Evolutionary conservation across 1,140 invertebrate genomes (phyloP), one percentile per base, ranked within the genome.

Genomic region (Helicoverpa armigera): DNA sequence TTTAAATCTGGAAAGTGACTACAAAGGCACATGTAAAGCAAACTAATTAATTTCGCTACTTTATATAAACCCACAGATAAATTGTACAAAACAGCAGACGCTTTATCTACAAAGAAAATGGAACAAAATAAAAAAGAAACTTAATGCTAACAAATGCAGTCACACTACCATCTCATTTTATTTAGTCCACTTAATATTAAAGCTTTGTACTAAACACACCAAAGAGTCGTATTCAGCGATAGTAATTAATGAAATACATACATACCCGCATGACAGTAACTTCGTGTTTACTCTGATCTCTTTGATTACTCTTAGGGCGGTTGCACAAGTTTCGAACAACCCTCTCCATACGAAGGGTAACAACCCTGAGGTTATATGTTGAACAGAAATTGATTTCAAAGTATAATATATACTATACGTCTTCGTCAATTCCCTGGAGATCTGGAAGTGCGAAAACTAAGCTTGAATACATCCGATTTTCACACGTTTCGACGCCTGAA

Each of bases 181-280:
- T 43, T 61, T 13, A 14, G 23, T 61, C 23, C 11, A 3, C 23
- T 61, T 13, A 16, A 65, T 48, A 14, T 35, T 48, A 65, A n/a
- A 65, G 14, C 63, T 65, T 48, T 61, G 56, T 43, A 16, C 16
- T 50, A 7, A 58, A 76, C 35, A 76, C 51, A 63, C 9, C n/a
- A 18, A 14, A 70, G 58, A 70, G 70, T 18, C 58, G 74, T 60
- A 76, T 83, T 76, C 75, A 84, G 48, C 35, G 81, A 85, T 80
- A 80, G 83, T 88, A 88, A 89, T 89, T 91, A 90, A 91, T 88
- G 87, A 90, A 87, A 85, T 74, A 82, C 70, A 79, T 70, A 81
- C 78, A 82, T 84, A 51, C 89, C 89, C 89, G 89, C 87, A 91
- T 92, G 81, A 75, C 83, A 87, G 69, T 77, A 79, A 85, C 78